Evolutionary conservation across 2,888 invertebrate species (phyloP).

Genomic region (Amphiduros pacificus): DNA sequence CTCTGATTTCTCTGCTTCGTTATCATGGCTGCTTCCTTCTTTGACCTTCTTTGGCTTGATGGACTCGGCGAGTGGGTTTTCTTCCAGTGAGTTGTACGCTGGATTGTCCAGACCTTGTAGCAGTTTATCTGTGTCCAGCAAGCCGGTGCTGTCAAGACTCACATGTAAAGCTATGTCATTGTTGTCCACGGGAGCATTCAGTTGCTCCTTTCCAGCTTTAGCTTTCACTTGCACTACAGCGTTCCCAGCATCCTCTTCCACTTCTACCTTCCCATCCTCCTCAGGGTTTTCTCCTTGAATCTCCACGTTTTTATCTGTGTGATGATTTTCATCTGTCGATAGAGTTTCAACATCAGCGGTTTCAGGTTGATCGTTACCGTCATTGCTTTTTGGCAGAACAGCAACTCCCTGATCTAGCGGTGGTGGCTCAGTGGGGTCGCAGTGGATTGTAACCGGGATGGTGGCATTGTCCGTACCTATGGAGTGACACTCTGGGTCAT

Average conservation of each 20-base stretch:
- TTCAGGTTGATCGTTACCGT: too few relatives aligned
- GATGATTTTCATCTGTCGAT: too few relatives aligned
- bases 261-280: neutral
- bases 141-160: too few relatives aligned
- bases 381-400: too few relatives aligned
- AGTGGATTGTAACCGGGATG: too few relatives aligned
- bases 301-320: neutral
- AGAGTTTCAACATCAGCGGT: too few relatives aligned
- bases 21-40: neutral
- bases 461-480: too few relatives aligned
- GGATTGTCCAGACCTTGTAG: constrained; percentile 1
- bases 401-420: too few relatives aligned
- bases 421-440: too few relatives aligned
- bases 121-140: neutral
- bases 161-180: neutral
- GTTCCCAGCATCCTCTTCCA: neutral
- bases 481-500: too few relatives aligned
- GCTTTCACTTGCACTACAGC: constrained; percentile 2
- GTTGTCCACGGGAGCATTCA: constrained; percentile 11
- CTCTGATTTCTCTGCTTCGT: neutral
- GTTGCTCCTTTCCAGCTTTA: constrained; percentile 11
- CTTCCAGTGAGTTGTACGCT: neutral
- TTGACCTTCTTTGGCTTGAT: constrained; percentile 7
- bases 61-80: constrained; percentile 2
- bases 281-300: neutral